phyloP scores from a whole-genome alignment of 2,888 invertebrate genomes.

The Macropis europaea region DNA sequence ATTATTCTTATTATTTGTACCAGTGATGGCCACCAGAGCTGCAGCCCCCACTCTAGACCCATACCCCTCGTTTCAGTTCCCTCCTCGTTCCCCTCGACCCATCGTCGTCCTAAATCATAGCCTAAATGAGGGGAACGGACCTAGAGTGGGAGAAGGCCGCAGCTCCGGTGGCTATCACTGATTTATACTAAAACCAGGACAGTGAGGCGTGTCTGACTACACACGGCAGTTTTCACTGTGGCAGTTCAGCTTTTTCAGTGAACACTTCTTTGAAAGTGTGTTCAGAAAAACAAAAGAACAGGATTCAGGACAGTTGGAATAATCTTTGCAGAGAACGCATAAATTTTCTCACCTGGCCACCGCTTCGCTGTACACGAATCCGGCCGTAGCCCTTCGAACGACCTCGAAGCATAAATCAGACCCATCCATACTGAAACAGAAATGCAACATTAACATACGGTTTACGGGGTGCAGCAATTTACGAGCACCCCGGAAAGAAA shows the following conservation, averaged over 20 bases:
- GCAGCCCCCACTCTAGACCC: no score
- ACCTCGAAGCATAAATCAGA: constrained; percentile 99
- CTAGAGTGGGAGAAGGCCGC: no score
- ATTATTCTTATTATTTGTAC: no score
- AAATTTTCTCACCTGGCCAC: constrained; percentile 92
- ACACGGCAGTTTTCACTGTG: no score
- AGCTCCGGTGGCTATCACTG: no score
- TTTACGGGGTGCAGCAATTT: constrained; percentile 25
- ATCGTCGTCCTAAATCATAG: no score
- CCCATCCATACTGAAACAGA: constrained; percentile 95
- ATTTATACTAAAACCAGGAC: no score
- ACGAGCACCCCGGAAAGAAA: not conserved
- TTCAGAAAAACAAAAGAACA: not conserved
- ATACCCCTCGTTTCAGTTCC: no score
- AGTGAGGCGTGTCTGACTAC: no score
- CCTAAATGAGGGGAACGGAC: no score
- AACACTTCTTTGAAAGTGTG: not conserved
- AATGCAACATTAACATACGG: constrained; percentile 43
- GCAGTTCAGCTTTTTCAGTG: not conserved
- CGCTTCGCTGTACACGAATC: constrained; percentile 99
- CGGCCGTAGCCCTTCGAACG: constrained; percentile 95
- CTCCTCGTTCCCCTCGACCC: no score
- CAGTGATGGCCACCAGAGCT: no score
- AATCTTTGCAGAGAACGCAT: constrained; percentile 4
- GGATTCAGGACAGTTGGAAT: not conserved